Base-by-base conservation (phyloP, 2,888 invertebrate species). In the Diarsia mendica region DNA sequence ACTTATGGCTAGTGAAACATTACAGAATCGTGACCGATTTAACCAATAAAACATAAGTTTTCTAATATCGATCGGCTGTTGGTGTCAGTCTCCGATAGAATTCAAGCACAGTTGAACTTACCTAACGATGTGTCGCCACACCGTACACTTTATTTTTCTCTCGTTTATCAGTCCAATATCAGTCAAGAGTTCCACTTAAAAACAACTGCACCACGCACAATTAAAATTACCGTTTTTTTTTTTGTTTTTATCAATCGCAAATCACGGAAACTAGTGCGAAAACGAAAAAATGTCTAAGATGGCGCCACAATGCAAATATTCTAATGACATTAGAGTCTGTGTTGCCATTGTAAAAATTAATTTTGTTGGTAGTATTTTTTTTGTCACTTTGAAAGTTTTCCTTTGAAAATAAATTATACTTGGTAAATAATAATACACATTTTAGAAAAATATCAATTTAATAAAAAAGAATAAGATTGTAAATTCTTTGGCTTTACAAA, bases 1-100 rank as follows among this genome's bases (percentile, higher is more conserved):
- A 48, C 23, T 18, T 66, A 67, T n/a, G 68, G 61, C 72, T 84
- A 72, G 46, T 67, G 44, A 65, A 83, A 73, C 81, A 75, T 64
- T 72, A 80, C 78, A 75, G 78, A 86, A 87, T 88, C 77, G 70
- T 75, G 72, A 85, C 84, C 73, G 81, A 90, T 87, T 85, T 75
- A 81, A 71, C 77, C 77, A 89, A 87, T 89, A 90, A 88, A 91
- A 91, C 85, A 88, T 85, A 90, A 87, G 88, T 93, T 92, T 93
- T 93, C 84, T 93, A 92, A 87, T 95, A 96, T 96, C 94, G 96
- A 96, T 96, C 95, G 94, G 90, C 89, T 92, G 89, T 91, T 91
- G 89, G 88, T 90, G 87, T 89, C 88, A 87, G 86, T 75, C 88
- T 78, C 75, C 76, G 78, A 88, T 83, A 83, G 82, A 87, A 87